Evolutionary conservation across 1,140 invertebrate genomes (phyloP).

Genomic region (Drosophila kikkawai): DNA sequence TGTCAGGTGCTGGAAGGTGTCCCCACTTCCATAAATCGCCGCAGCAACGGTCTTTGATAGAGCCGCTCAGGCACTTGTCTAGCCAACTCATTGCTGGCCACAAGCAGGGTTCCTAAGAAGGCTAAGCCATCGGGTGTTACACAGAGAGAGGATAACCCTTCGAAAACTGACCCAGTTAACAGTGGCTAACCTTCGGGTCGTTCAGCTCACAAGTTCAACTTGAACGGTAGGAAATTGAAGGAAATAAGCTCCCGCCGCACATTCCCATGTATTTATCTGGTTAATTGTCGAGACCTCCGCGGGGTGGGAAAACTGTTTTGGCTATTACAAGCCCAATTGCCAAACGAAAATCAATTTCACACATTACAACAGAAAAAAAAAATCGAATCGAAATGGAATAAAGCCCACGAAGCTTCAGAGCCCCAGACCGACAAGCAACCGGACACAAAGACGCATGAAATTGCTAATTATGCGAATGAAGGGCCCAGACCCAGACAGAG

Average conservation of each 20-base stretch:
- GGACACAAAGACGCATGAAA: constrained; percentile 74
- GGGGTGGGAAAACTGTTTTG: constrained; percentile 49
- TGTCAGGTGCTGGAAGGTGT: constrained; percentile 51
- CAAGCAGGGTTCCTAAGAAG: constrained; percentile 7
- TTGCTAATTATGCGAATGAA: constrained; percentile 80
- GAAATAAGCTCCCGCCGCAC: constrained; percentile 16
- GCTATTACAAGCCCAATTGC: constrained; percentile 63
- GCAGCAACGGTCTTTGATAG: constrained; percentile 48
- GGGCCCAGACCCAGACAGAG: constrained; percentile 20
- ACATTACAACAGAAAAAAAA: constrained; percentile 66
- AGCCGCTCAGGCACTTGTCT: constrained; percentile 47
- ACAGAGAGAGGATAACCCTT: constrained; percentile 14
- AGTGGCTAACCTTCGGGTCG: constrained; percentile 30
- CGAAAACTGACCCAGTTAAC: constrained; percentile 38
- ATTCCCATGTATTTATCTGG: constrained; percentile 35
- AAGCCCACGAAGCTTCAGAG: constrained; percentile 42
- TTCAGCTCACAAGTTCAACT: constrained; percentile 24
- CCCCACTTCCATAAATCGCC: constrained; percentile 58
- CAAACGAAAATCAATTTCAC: constrained; percentile 80
- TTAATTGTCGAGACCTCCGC: constrained; percentile 44
- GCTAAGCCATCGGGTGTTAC: background rate
- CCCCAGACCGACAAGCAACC: constrained; percentile 3
- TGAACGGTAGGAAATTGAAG: constrained; percentile 31
- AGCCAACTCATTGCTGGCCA: constrained; percentile 13
- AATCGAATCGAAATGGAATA: constrained; percentile 36